These are phyloP conservation scores for Plebejus melissa DNA, from an alignment of 2,888 invertebrate species.

Conservation along the genomic window DNA sequence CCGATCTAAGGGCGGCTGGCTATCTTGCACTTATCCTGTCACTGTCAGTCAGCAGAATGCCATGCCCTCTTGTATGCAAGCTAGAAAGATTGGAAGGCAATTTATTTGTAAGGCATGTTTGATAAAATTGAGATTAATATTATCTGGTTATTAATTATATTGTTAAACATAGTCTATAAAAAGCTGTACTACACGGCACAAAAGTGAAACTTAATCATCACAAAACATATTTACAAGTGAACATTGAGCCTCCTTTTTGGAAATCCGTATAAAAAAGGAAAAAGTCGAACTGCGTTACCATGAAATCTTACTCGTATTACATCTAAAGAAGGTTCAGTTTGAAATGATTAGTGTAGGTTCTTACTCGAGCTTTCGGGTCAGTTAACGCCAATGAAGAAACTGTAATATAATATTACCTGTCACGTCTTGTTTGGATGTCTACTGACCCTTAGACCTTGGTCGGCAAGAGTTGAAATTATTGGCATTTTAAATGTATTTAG, in stretches of 20 bases:
- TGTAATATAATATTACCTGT: too few relatives aligned
- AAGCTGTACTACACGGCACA: neutral
- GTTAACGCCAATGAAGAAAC: neutral
- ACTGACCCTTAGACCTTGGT: neutral
- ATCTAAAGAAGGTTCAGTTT: neutral
- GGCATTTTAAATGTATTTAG: neutral
- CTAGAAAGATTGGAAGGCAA: neutral
- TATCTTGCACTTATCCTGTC: too few relatives aligned
- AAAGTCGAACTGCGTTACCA: too few relatives aligned
- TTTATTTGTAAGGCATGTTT: neutral
- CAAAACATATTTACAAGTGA: too few relatives aligned
- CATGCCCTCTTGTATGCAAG: neutral
- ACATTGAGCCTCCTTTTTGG: neutral
- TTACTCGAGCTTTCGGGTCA: neutral
- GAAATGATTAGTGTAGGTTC: neutral
- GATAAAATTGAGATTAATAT: neutral
- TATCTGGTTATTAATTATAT: neutral
- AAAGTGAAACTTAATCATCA: neutral
- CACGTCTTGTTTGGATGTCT: conserved; percentile 23
- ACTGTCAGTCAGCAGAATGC: neutral
- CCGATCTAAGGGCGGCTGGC: too few relatives aligned
- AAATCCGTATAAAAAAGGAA: too few relatives aligned
- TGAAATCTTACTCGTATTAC: too few relatives aligned
- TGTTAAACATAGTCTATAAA: neutral
- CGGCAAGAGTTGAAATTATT: neutral